Percentiles rank a stretch among this genome's conserved stretches.
Evolutionary conservation across 2,113 vertebrate species (phyloP).

Genomic region (Helogale parvula): DNA sequence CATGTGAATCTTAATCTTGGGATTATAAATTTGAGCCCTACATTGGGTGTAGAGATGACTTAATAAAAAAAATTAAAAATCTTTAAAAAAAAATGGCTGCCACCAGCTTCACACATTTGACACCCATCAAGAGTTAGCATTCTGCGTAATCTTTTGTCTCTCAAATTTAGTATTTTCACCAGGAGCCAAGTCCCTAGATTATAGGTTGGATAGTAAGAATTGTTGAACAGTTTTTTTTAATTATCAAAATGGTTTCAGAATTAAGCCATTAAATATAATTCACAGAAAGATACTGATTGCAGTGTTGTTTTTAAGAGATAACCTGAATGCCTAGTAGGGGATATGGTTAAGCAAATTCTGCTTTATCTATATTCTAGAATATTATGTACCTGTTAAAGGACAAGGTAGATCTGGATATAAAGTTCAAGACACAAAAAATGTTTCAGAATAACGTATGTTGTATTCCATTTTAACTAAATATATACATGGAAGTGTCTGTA

Average conservation of each 20-base stretch:
- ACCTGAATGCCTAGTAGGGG: background rate
- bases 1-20: background rate
- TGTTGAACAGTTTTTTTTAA: background rate
- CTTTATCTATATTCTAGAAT: background rate
- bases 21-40: background rate
- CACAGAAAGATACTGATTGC: background rate
- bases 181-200: background rate
- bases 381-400: background rate
- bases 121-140: background rate
- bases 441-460: background rate
- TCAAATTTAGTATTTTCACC: background rate
- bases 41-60: background rate
- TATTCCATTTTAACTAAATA: background rate
- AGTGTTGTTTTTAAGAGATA: conserved; percentile 8
- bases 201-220: background rate
- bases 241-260: conserved; percentile 26
- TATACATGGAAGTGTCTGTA: background rate
- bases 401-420: background rate
- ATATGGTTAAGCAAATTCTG: background rate
- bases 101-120: background rate
- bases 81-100: background rate
- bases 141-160: background rate
- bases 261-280: background rate
- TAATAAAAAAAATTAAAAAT: background rate
- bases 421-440: background rate